Conservation (phyloP, 2,113 vertebrate genomes). For the Austrofundulus limnaeus region DNA sequence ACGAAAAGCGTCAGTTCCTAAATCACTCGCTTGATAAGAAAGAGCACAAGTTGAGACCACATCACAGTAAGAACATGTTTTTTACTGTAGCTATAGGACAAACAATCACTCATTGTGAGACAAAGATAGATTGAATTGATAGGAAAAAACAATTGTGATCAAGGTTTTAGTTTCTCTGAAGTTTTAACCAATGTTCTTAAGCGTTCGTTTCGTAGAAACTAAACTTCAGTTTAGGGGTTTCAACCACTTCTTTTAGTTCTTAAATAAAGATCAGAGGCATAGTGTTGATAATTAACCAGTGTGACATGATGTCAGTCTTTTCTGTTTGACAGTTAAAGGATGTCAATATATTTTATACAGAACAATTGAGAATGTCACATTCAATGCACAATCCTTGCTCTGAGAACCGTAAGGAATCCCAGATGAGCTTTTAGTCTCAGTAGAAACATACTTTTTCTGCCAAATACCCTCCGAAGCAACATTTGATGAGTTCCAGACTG, state of each 20-base stretch:
- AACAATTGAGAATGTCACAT: conserved; percentile 12
- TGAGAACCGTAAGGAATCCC: neutral
- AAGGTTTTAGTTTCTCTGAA: neutral
- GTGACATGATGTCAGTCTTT: too few relatives aligned
- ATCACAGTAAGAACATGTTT: neutral
- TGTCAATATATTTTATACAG: neutral
- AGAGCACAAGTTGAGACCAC: neutral
- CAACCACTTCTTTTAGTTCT: too few relatives aligned
- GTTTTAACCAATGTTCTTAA: neutral
- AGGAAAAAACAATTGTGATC: neutral
- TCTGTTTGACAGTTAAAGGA: neutral
- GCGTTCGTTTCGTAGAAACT: too few relatives aligned
- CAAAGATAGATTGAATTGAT: neutral
- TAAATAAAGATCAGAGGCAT: too few relatives aligned
- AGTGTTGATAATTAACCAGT: too few relatives aligned
- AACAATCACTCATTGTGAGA: neutral
- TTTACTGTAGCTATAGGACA: neutral
- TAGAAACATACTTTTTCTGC: conserved; percentile 11
- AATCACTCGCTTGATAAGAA: neutral
- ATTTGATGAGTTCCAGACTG: conserved; percentile 47
- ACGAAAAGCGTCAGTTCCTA: neutral
- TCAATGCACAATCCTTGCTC: neutral
- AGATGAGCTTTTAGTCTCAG: conserved; percentile 1
- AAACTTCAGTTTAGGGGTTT: neutral
- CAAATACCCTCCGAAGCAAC: neutral